phyloP scores from a whole-genome alignment of 2,888 invertebrate genomes.

The Drosophila putrida region DNA sequence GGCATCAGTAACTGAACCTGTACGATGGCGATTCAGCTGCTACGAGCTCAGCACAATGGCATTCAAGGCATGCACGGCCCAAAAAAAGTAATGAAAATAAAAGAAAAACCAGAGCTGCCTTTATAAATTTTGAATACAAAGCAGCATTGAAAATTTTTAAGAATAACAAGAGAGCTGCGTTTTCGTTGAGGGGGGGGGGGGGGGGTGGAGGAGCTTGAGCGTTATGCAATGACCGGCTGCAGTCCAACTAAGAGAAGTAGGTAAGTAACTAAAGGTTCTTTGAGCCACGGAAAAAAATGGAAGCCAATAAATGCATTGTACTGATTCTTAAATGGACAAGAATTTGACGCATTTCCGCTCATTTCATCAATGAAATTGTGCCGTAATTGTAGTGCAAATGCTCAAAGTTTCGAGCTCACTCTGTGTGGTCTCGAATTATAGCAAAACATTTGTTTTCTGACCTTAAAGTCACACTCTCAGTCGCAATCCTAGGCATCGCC shows the following conservation, averaged over 20 bases:
- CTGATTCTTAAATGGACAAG: constrained; percentile 68
- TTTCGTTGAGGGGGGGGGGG: neutral
- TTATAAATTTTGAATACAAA: constrained; percentile 76
- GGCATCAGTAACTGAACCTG: constrained; percentile 14
- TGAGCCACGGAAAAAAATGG: constrained; percentile 3
- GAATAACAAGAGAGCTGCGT: constrained; percentile 23
- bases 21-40: constrained; percentile 49
- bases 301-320: constrained; percentile 66
- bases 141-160: constrained; percentile 59
- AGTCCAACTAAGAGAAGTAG: constrained; percentile 29
- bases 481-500: neutral
- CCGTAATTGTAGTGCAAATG: constrained; percentile 75
- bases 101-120: constrained; percentile 40
- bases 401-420: constrained; percentile 61
- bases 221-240: constrained; percentile 56
- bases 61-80: constrained; percentile 60
- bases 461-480: constrained; percentile 52
- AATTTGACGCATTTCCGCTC: constrained; percentile 53
- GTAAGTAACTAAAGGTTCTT: neutral
- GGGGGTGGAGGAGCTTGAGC: too few species aligned
- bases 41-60: constrained; percentile 54
- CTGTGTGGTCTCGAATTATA: constrained; percentile 50
- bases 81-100: constrained; percentile 20
- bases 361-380: constrained; percentile 35
- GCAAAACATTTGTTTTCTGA: constrained; percentile 66